A percentile compares a stretch with the other conserved stretches of the same genome.
Conservation (phyloP, 2,888 invertebrate genomes). For the Cheilosia impressa region DNA sequence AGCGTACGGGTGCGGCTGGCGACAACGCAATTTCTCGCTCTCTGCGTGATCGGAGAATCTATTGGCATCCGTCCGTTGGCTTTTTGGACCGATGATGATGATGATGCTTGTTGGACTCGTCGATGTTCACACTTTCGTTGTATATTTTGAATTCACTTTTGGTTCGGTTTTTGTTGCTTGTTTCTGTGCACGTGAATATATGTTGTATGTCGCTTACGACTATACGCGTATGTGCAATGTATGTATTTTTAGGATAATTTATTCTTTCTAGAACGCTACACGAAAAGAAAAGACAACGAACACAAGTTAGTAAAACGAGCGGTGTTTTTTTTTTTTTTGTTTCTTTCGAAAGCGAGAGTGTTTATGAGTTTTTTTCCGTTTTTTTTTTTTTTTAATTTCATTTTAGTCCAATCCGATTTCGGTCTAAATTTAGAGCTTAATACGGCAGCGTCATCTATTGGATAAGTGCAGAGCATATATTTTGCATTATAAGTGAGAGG, state of each 20-base stretch:
- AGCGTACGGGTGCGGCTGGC: slow-evolving; percentile 10
- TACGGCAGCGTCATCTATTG: slow-evolving; percentile 53
- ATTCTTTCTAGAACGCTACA: slow-evolving; percentile 56
- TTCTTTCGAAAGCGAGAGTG: slow-evolving; percentile 48
- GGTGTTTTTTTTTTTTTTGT: slow-evolving; percentile 8
- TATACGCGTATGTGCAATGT: slow-evolving; percentile 60
- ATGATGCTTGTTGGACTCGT: slow-evolving; percentile 38
- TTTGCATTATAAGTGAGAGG: slow-evolving; percentile 49
- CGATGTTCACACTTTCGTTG: slow-evolving; percentile 68
- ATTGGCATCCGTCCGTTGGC: slow-evolving; percentile 72
- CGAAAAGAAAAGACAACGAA: slow-evolving; percentile 36
- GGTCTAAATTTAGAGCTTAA: slow-evolving; percentile 61
- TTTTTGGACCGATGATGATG: slow-evolving; percentile 56
- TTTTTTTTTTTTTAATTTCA: slow-evolving; percentile 26
- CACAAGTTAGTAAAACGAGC: slow-evolving; percentile 42
- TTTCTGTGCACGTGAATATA: slow-evolving; percentile 64
- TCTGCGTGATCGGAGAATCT: slow-evolving; percentile 40
- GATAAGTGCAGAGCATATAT: slow-evolving; percentile 42
- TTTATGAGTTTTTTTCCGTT: slow-evolving; percentile 66
- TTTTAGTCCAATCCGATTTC: slow-evolving; percentile 20
- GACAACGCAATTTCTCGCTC: slow-evolving; percentile 39
- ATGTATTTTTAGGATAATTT: slow-evolving; percentile 70
- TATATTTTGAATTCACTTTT: slow-evolving; percentile 73
- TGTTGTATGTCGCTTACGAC: slow-evolving; percentile 34
- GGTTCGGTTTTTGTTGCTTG: slow-evolving; percentile 25